phyloP scores from a whole-genome alignment of 2,888 invertebrate species.

The Rhorus exstirpatorius region DNA sequence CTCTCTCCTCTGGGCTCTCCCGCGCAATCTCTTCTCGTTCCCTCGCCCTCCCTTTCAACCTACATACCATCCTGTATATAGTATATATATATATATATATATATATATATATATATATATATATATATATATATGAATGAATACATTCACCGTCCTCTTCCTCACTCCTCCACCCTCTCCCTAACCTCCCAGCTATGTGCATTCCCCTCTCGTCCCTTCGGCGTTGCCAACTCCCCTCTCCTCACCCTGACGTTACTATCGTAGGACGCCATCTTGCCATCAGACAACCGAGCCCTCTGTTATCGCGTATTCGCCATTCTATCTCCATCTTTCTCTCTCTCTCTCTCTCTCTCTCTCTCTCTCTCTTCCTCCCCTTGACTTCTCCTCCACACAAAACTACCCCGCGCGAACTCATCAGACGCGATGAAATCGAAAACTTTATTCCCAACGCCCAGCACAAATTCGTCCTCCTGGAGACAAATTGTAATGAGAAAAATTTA shows the following conservation, averaged over 20 bases:
- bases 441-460: neutral
- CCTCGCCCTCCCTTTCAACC: constrained; percentile 45
- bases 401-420: constrained; percentile 46
- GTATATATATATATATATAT: constrained; percentile 42
- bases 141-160: constrained; percentile 6
- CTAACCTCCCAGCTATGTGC: constrained; percentile 46
- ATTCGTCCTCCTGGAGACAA: constrained; percentile 71
- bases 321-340: constrained; percentile 71
- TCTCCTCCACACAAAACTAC: constrained; percentile 57
- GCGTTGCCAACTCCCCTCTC: constrained; percentile 17
- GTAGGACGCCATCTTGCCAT: constrained; percentile 86
- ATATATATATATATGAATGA: constrained; percentile 32
- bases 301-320: constrained; percentile 81
- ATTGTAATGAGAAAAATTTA: constrained; percentile 74
- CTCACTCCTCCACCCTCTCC: constrained; percentile 62
- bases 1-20: constrained; percentile 76
- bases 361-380: too few relatives aligned
- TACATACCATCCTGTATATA: neutral
- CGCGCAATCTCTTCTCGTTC: constrained; percentile 69
- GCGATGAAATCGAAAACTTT: constrained; percentile 62
- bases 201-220: constrained; percentile 12
- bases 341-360: constrained; percentile 53
- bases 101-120: constrained; percentile 48
- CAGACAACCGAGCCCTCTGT: constrained; percentile 84
- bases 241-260: constrained; percentile 84